Base-by-base conservation (phyloP, 1,140 invertebrate species). In the Pomacea maculata region DNA sequence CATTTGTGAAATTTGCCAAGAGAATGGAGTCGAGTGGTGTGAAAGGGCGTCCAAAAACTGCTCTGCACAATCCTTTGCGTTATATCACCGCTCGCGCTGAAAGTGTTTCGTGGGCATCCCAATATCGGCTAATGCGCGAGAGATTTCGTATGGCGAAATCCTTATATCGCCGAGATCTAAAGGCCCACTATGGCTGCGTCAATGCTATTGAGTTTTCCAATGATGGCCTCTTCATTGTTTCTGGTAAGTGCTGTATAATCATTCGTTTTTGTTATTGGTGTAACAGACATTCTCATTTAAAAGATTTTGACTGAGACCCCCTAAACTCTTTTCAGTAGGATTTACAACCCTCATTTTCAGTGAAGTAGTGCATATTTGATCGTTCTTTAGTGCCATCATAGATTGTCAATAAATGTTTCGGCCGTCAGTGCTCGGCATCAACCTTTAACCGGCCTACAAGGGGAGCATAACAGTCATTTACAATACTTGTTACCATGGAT, bases 131-230 rank as follows among this genome's bases (percentile, higher is more conserved):
- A 74, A 78, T 92, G 76, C 86, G 86, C 77, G 80, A 85, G 21
- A 81, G 88, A 72, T 82, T 91, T 74, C 70, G 85, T 21, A 63
- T 74, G 15, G 84, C 88, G 45, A 86, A 86, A 67, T 96, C 95
- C 91, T 93, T 97, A 25, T 97, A 95, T 90, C 94, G 95, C 77
- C 95, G 95, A 85, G 96, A 98, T 93, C 92, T 99, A 25, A 92
- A 94, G 79, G 95, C 95, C 57, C 97, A 99, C 93, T 98, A 94
- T 93, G 97, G 97, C 84, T 99, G 97, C 93, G 96, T 99, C 52
- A 99, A 99, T 93, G 97, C 97, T 52, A 95, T 98, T 84, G 97
- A 98, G 91, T 99, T 98, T 93, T 97, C 96, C 9, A 93, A 94
- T 76, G 94, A 96, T 91, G 85, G 86, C 34, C 94, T 96, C 89